Conservation (phyloP, 1,140 invertebrate species). For the Lerema accius region DNA sequence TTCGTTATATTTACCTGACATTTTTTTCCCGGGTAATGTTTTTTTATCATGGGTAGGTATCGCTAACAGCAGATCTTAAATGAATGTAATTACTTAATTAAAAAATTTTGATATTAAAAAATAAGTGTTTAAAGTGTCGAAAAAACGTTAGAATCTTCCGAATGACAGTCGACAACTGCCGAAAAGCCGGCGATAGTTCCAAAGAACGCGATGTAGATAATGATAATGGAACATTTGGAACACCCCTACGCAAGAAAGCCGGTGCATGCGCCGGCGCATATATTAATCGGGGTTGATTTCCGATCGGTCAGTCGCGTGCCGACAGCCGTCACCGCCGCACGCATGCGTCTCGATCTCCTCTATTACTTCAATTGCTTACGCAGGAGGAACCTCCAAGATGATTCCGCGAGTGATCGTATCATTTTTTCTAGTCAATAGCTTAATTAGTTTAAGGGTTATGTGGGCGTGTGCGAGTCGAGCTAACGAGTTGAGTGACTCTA, state of each 20-base stretch:
- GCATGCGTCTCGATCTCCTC: slow-evolving; percentile 62
- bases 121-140: no score
- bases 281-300: slow-evolving; percentile 36
- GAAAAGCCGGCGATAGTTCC: slow-evolving; percentile 4
- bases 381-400: slow-evolving; percentile 56
- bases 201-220: not conserved
- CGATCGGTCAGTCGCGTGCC: slow-evolving; percentile 47
- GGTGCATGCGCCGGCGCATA: slow-evolving; percentile 33
- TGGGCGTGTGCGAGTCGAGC: slow-evolving; percentile 67
- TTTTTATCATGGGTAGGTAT: no score
- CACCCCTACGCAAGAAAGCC: slow-evolving; percentile 34
- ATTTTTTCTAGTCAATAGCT: slow-evolving; percentile 51
- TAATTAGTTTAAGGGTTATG: slow-evolving; percentile 55
- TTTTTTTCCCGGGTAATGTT: no score
- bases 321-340: slow-evolving; percentile 41
- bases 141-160: not conserved
- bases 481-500: slow-evolving; percentile 54
- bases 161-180: not conserved
- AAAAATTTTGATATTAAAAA: no score
- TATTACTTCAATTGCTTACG: slow-evolving; percentile 64
- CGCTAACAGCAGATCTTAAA: no score
- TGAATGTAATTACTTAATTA: no score
- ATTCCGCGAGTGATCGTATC: slow-evolving; percentile 52
- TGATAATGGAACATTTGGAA: slow-evolving; percentile 27
- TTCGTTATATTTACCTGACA: no score